Conservation (phyloP, 2,888 invertebrate species). For the Torymus texanus region DNA sequence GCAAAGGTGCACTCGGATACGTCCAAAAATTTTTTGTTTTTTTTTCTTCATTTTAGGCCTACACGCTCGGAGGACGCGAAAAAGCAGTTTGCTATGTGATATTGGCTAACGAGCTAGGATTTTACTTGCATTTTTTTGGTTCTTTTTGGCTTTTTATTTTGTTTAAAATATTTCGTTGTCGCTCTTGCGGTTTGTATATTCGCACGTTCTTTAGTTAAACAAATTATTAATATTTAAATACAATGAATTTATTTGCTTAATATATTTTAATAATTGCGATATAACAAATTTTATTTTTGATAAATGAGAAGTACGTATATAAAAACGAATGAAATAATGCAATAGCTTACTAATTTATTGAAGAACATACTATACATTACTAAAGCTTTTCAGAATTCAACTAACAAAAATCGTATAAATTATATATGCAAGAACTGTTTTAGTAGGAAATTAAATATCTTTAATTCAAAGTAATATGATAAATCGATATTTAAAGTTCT, state of each 20-base stretch:
- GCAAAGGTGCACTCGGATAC: slow-evolving; percentile 48
- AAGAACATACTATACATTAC: too few species aligned
- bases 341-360: too few species aligned
- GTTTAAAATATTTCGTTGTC: slow-evolving; percentile 66
- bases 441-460: too few species aligned
- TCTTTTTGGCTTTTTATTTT: slow-evolving; percentile 50
- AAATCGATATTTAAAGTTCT: too few species aligned
- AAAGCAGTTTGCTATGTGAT: slow-evolving; percentile 44
- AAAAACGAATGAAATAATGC: too few species aligned
- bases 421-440: too few species aligned
- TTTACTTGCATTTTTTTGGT: slow-evolving; percentile 46
- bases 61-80: slow-evolving; percentile 39
- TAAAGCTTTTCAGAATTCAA: too few species aligned
- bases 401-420: too few species aligned
- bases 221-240: neutral
- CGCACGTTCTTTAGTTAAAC: slow-evolving; percentile 17
- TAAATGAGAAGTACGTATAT: too few species aligned
- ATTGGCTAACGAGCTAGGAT: slow-evolving; percentile 43
- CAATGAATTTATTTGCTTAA: neutral
- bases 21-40: slow-evolving; percentile 48
- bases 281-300: too few species aligned
- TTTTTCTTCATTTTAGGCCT: slow-evolving; percentile 51
- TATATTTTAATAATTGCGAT: neutral
- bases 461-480: too few species aligned
- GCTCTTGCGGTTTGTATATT: slow-evolving; percentile 52